A percentile compares a stretch with the other conserved stretches of the same genome.
phyloP scores from a whole-genome alignment of 2,113 vertebrate genomes.

The Xyliphius kryptos region DNA sequence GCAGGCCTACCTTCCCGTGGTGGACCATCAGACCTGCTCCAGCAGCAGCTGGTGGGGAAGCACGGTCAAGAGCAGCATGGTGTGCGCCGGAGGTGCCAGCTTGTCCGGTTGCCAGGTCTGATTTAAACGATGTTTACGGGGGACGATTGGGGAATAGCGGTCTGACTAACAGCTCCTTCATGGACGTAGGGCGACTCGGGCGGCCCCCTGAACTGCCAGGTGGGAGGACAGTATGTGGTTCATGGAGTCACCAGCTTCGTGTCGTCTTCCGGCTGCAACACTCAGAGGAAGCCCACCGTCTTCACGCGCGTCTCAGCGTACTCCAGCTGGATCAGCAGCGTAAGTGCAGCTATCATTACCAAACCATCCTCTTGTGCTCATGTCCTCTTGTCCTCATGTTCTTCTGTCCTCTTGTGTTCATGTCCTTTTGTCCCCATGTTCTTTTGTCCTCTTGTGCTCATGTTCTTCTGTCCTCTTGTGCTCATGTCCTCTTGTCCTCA shows the following conservation, averaged over 20 bases:
- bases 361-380: too few relatives aligned
- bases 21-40: conserved; percentile 70
- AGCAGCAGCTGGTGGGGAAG: conserved; percentile 75
- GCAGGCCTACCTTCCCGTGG: conserved; percentile 74
- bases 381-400: too few relatives aligned
- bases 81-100: conserved; percentile 77
- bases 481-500: too few relatives aligned
- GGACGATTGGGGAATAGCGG: too few relatives aligned
- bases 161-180: background rate
- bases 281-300: conserved; percentile 74
- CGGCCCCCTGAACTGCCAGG: conserved; percentile 77
- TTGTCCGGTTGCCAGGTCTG: conserved; percentile 75
- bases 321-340: conserved; percentile 72
- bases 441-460: too few relatives aligned
- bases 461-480: too few relatives aligned
- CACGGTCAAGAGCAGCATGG: conserved; percentile 74
- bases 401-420: too few relatives aligned
- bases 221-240: conserved; percentile 67
- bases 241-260: conserved; percentile 86
- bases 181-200: conserved; percentile 77
- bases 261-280: conserved; percentile 73
- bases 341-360: conserved; percentile 62
- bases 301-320: conserved; percentile 84
- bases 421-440: too few relatives aligned
- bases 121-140: background rate